Conservation (phyloP, 2,113 vertebrate species). For the Procavia capensis region DNA sequence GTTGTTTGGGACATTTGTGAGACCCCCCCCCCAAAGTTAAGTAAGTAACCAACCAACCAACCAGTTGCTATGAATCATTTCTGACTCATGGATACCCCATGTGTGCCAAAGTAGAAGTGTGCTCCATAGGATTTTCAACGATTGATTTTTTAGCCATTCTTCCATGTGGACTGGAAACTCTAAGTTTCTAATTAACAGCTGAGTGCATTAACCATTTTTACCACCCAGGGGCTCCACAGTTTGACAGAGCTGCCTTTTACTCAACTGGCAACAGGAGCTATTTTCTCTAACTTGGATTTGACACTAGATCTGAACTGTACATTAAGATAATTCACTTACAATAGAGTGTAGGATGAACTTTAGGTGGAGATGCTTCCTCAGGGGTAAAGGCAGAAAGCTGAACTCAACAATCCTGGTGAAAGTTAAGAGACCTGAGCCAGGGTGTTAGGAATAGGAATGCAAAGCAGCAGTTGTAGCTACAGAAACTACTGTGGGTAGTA, state of each 20-base stretch:
- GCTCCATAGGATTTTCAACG: not conserved
- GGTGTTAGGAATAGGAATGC: not conserved
- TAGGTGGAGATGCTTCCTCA: not conserved
- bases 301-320: not conserved
- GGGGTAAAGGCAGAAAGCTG: constrained; percentile 3
- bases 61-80: not conserved
- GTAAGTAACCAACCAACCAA: not conserved
- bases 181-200: not conserved
- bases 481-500: not conserved
- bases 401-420: not conserved
- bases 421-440: not conserved
- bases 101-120: not conserved
- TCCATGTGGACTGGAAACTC: not conserved
- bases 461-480: not conserved
- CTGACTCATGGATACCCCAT: not conserved
- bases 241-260: not conserved
- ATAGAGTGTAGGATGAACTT: constrained; percentile 1
- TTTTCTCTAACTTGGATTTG: not conserved
- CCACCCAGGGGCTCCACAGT: not conserved
- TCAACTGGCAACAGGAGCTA: not conserved
- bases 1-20: not conserved
- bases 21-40: not conserved
- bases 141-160: not conserved
- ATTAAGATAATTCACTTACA: constrained; percentile 23
- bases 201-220: not conserved